Evolutionary conservation across 2,888 invertebrate species (phyloP), one percentile per base, ranked within the genome.

Genomic region (Hermaeophaga mercurialis): DNA sequence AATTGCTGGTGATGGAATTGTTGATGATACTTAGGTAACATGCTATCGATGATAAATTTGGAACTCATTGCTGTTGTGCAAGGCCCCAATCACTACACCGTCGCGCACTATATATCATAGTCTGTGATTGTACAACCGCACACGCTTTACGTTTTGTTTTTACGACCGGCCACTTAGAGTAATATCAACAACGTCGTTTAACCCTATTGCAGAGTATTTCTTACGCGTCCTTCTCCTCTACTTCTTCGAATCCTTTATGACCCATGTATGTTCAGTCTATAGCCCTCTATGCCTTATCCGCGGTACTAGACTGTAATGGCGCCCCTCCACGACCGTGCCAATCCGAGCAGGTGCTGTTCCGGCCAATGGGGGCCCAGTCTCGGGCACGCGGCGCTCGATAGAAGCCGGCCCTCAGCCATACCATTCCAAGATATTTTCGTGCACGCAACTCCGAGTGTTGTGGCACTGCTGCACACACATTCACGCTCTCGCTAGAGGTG

Each of bases 41-140:
- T 94, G 85, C 92, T 93, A 91, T 94, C 94, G 84, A 94, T 91
- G 86, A 92, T 91, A 86, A 94, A 94, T 88, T 94, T 94, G 86
- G 93, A 93, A 87, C 89, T 91, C 94, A 94, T 94, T 86, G 88
- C 89, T 79, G 74, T 70, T 67, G 69, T 69, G 73, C 73, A 69
- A 68, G 66, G 72, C 68, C 66, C 72, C 70, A 65, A 65, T 72
- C 73, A 75, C 75, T 73, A 69, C 69, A 73, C 69, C 71, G 70
- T 70, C 71, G 69, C 72, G 72, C 76, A 75, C 75, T 73, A 68
- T 67, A 70, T 73, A 71, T 73, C 73, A 75, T 75, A 74, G 72
- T 76, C 69, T 65, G 63, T 61, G 64, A 62, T 65, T 58, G 64
- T 61, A 65, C 59, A 65, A 69, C 68, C 68, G 68, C 69, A 68